A percentile compares a stretch with the other conserved stretches of the same genome.
Evolutionary conservation across 2,113 vertebrate genomes (phyloP).

Genomic region (Notechis scutatus): DNA sequence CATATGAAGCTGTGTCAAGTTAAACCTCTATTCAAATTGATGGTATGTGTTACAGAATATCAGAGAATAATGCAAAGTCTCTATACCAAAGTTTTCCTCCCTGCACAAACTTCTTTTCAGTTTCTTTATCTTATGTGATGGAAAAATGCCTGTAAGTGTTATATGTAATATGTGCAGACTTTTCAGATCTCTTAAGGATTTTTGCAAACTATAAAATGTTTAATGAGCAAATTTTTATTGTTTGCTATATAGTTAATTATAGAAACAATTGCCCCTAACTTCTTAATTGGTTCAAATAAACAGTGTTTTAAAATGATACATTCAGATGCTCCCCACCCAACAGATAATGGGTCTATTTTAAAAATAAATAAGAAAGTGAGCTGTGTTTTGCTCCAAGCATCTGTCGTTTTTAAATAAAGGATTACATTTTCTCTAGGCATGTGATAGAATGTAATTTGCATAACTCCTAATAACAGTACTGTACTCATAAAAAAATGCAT

Average conservation of each 20-base stretch:
- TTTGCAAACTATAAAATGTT: background rate
- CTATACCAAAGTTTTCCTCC: constrained; percentile 35
- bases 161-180: background rate
- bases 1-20: constrained; percentile 38
- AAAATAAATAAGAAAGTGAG: rapidly evolving
- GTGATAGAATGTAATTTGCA: constrained; percentile 15
- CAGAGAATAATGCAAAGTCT: constrained; percentile 47
- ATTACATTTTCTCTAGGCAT: background rate
- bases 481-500: background rate
- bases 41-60: constrained; percentile 47
- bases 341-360: rapidly evolving
- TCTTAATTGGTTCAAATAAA: background rate
- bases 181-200: background rate
- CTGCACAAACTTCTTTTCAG: constrained; percentile 52
- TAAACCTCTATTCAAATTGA: constrained; percentile 50
- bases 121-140: constrained; percentile 35
- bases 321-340: rapidly evolving
- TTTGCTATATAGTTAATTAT: rapidly evolving
- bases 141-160: constrained; percentile 40
- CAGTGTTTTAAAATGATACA: rapidly evolving
- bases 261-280: background rate
- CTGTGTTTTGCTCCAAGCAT: background rate
- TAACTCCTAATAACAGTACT: background rate
- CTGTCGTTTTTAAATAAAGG: background rate
- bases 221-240: background rate